Percentiles rank a stretch among this genome's conserved stretches.
Conservation (phyloP, 2,113 vertebrate genomes). For the Takifugu flavidus region DNA sequence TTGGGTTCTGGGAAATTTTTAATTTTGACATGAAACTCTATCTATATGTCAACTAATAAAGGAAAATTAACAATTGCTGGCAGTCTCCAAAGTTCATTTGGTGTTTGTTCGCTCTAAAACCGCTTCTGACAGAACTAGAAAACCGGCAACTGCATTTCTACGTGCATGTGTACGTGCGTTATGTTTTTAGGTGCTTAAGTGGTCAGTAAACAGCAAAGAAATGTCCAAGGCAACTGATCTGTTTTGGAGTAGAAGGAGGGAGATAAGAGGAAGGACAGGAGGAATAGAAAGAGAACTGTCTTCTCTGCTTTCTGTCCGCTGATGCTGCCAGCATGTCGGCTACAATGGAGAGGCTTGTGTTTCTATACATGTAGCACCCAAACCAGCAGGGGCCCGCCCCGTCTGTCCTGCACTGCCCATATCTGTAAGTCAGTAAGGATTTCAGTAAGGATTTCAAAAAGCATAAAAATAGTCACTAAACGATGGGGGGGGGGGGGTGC, state of each 20-base stretch:
- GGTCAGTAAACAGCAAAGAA: conserved; percentile 66
- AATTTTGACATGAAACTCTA: background rate
- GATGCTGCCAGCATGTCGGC: conserved; percentile 54
- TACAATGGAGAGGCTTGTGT: conserved; percentile 63
- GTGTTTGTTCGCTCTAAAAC: background rate
- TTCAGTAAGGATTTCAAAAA: background rate
- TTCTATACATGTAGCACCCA: conserved; percentile 71
- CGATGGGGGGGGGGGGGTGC: too few relatives aligned
- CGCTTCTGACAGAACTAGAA: conserved; percentile 34
- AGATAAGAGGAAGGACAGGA: conserved; percentile 42
- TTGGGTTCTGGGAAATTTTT: background rate
- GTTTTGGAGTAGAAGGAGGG: conserved; percentile 38
- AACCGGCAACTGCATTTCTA: conserved; percentile 21
- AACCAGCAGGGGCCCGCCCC: conserved; percentile 66
- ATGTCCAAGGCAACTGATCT: conserved; percentile 71
- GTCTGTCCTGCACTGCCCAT: conserved; percentile 56
- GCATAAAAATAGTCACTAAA: too few relatives aligned
- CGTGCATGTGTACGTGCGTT: conserved; percentile 39
- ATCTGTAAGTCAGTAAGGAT: too few relatives aligned
- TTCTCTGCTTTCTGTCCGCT: conserved; percentile 51
- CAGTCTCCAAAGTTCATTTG: conserved; percentile 4
- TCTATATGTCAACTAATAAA: background rate
- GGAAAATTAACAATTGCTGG: background rate
- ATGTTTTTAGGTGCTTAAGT: conserved; percentile 63
- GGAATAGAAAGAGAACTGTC: conserved; percentile 49